Base-by-base conservation (phyloP, 2,888 invertebrate genomes). In the Acronicta aceris region DNA sequence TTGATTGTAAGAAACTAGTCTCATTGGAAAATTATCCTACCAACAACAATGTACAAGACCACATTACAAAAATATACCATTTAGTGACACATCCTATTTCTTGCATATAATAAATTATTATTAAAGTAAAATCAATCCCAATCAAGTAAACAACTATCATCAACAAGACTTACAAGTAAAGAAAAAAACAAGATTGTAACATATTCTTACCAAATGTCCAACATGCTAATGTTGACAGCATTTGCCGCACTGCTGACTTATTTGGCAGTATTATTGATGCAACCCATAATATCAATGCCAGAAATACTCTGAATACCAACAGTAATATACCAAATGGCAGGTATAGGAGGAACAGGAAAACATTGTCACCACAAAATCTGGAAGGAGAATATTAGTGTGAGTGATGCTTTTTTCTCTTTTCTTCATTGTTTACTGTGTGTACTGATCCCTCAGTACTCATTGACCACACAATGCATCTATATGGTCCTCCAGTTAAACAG, bases 201-300 rank as follows among this genome's bases (percentile, higher is more conserved):
- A 40, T 38, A 15, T 53, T 61, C 88, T 89, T 90, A 88, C 96
- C 96, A 84, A 96, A 95, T 7, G 95, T 94, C 87, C 95, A 92
- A 74, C 95, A 95, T 16, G 96, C 95, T n/a, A 96, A 80, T 33
- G 95, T 95, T 15, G 95, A 95, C 47, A 96, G 81, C 81, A 96
- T 83, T 76, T 95, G 95, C 65, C 95, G 89, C 16, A 95, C 87
- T 12, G 94, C 90, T 50, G 95, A 94, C 74, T 95, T 95, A 79
- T 96, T 95, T 38, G 96, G 95, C 71, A 96, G 87, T 76, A 95
- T 87, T 74, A 95, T 95, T 53, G 95, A 95, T 38, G 95, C 92
- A 56, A 96, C 84, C 90, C 96, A 94, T 63, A 96, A 87, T 75
- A 95, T 81, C 72, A 96, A 80, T 1, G 94, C 95, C 78, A 96